These are phyloP conservation scores for Rhincodon typus DNA, from an alignment of 2,797 vertebrate species.

Conservation along the genomic window DNA sequence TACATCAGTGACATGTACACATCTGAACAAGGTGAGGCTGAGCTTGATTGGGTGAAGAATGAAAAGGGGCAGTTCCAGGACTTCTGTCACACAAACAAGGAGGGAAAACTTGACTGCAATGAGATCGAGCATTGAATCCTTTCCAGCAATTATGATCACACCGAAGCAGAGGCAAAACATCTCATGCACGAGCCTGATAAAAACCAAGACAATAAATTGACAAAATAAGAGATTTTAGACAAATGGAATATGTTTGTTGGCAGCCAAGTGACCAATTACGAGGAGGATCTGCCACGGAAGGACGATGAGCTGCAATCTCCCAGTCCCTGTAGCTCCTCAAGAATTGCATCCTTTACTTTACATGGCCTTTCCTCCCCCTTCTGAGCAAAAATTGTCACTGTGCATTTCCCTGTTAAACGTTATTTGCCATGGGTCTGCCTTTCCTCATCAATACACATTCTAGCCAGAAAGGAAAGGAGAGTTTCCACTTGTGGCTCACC, in stretches of 20 bases:
- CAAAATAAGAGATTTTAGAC: no score
- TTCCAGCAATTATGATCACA: conserved; percentile 72
- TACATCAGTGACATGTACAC: conserved; percentile 65
- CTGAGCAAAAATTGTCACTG: not conserved
- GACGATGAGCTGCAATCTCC: no score
- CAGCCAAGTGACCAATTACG: no score
- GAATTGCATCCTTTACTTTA: no score
- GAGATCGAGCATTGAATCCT: conserved; percentile 79
- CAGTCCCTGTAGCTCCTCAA: no score
- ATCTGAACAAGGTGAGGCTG: conserved; percentile 51
- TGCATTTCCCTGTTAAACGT: not conserved
- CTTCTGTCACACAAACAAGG: conserved; percentile 74
- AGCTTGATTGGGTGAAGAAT: conserved; percentile 76
- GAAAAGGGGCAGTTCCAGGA: conserved; percentile 75
- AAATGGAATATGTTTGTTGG: no score
- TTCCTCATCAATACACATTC: not conserved
- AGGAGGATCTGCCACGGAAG: no score
- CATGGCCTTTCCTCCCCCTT: no score
- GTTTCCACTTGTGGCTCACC: no score
- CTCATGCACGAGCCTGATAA: conserved; percentile 73
- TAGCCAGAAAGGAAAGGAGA: not conserved
- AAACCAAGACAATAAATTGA: conserved; percentile 59
- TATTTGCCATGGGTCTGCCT: not conserved
- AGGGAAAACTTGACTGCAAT: conserved; percentile 63
- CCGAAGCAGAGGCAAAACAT: conserved; percentile 77